Percentiles rank a stretch among this genome's conserved stretches.
Evolutionary conservation across 2,888 invertebrate genomes (phyloP).

Genomic region (Tribolium freemani): DNA sequence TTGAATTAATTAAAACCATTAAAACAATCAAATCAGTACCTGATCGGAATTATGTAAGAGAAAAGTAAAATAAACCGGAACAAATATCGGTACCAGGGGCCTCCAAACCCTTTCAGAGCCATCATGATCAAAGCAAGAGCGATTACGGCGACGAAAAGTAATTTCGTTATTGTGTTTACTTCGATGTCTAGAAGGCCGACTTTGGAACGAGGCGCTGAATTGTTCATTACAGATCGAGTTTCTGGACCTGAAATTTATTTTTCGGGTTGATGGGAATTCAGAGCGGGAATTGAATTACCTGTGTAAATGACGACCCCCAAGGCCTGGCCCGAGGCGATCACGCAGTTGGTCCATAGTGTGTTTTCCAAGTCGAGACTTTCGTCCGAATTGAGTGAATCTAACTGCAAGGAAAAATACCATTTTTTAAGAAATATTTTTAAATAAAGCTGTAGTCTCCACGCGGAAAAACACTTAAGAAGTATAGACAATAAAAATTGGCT

Average conservation of each 20-base stretch:
- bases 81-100: constrained; percentile 97
- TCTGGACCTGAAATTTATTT: constrained; percentile 79
- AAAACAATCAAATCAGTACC: constrained; percentile 67
- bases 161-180: constrained; percentile 96
- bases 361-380: constrained; percentile 96
- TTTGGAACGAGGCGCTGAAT: constrained; percentile 95
- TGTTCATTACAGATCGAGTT: constrained; percentile 99
- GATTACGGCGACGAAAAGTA: constrained; percentile 92
- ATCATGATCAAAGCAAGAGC: constrained; percentile 95
- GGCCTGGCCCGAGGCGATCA: constrained; percentile 96
- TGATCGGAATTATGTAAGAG: constrained; percentile 99
- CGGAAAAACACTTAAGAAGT: background rate
- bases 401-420: constrained; percentile 60
- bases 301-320: constrained; percentile 97
- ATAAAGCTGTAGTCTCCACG: too few species aligned
- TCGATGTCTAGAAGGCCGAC: constrained; percentile 95
- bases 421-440: background rate
- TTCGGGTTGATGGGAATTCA: background rate
- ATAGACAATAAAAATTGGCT: background rate
- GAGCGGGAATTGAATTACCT: constrained; percentile 78
- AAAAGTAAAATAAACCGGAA: constrained; percentile 97
- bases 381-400: constrained; percentile 75
- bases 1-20: constrained; percentile 31
- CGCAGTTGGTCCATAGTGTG: constrained; percentile 98
- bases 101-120: constrained; percentile 94